Evolutionary conservation across 2,888 invertebrate species (phyloP), one percentile per base, ranked within the genome.

Genomic region (Aporophyla lueneburgensis): DNA sequence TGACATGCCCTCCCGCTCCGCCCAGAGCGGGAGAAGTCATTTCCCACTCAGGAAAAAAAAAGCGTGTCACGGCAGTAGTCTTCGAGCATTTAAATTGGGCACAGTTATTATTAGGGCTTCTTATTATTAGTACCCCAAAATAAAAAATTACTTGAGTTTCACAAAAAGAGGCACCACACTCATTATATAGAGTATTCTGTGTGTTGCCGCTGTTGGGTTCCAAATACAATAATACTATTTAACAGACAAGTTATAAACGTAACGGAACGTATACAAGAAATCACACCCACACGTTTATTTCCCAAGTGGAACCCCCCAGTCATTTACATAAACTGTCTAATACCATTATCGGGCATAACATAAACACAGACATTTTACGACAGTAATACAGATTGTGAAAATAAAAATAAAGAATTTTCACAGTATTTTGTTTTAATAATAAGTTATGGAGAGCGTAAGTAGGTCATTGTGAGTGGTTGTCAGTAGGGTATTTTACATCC

Each of bases 281-380:
- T 90, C 85, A 83, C 86, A 83, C 86, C 85, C 83, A 85, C 84
- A 86, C 90, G 87, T 90, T 92, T 93, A 94, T 95, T 94, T 93
- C 93, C 94, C 94, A 67, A 65, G 93, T 92, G 94, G 87, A 89
- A 86, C 80, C 71, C 81, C 82, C 89, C 80, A 88, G 85, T 89
- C 90, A 94, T 95, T 94, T 94, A 91, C 94, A 94, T 95, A 93
- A 92, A 94, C 91, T 92, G 91, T 88, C 92, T 93, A 93, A 94
- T 93, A 90, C 90, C 90, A 90, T 90, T 91, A 93, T 92, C 90
- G 92, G 89, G 88, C 92, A 90, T 92, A 90, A 89, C 91, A 92
- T 94, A 93, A 93, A 94, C 89, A 91, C 84, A 86, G 87, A 82
- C 84, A 79, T 90, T 93, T 93, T 93, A 93, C 91, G 91, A 90